Base-by-base conservation (phyloP, 2,888 invertebrate species). In the Drosophila paranaensis region DNA sequence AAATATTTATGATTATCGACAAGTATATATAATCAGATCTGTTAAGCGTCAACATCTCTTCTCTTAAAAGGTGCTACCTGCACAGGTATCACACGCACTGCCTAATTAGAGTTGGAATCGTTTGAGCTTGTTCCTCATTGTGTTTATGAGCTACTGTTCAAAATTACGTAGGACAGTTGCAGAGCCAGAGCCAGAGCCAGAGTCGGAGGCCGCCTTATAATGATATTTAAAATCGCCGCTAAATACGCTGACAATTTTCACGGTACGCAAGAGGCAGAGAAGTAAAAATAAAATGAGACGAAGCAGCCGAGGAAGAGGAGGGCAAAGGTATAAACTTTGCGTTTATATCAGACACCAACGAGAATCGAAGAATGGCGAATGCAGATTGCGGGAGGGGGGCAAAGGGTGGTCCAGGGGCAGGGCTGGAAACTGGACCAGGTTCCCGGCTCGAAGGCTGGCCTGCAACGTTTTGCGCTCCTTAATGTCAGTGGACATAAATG, bases 401-500 rank as follows among this genome's bases (percentile, higher is more conserved):
- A 14, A 37, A 40, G 40, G 42, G 25, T 16, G 3, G 30, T 27
- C n/a, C 14, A 9, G 30, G 16, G 37, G 40, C 16, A 39, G 40
- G 27, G 45, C 60, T 48, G 45, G 43, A 70, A 81, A 77, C 62
- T 81, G 76, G 80, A 82, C 60, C 77, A 74, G 78, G 64, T 48
- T 65, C 58, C 30, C 42, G 57, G 53, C 60, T 58, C 53, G 60
- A 40, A 39, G 46, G 68, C 56, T 57, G 73, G 42, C 55, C 70
- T 69, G 83, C 82, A 76, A 79, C 77, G 88, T 76, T 87, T 76
- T 87, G 85, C 71, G 87, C 82, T 90, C 78, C 85, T 88, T 88
- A 88, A 90, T 88, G 89, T 92, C 92, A 91, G 92, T 90, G 90
- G 92, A 92, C 91, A 92, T 92, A 92, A 92, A 92, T 92, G 92